Evolutionary conservation across 2,888 invertebrate genomes (phyloP).

Genomic region (Nycteola revayana): DNA sequence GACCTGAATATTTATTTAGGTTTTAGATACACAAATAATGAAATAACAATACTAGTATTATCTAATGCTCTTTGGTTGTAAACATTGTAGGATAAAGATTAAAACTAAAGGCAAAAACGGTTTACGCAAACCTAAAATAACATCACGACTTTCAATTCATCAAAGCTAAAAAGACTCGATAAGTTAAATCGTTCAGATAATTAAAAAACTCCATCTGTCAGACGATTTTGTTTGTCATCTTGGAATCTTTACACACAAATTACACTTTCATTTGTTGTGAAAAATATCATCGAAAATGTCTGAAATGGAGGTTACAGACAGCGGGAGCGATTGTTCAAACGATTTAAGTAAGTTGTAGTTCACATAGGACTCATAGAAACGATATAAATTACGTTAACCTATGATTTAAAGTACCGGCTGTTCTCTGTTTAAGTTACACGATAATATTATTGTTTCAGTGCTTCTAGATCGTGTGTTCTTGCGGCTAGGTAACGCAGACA

Average conservation of each 20-base stretch:
- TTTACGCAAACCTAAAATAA: too few relatives aligned
- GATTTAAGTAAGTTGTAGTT: conserved; percentile 60
- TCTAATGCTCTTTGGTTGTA: too few relatives aligned
- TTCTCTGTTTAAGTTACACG: conserved; percentile 18
- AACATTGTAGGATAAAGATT: too few relatives aligned
- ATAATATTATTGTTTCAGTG: conserved; percentile 76
- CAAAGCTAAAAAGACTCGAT: too few relatives aligned
- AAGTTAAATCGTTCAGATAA: not conserved
- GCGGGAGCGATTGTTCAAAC: conserved; percentile 64
- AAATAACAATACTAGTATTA: too few relatives aligned
- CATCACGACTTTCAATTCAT: too few relatives aligned
- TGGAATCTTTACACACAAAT: conserved; percentile 22
- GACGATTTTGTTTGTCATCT: conserved; percentile 47
- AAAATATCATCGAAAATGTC: conserved; percentile 54
- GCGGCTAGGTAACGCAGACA: conserved; percentile 93
- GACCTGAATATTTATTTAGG: too few relatives aligned
- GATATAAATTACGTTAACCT: conserved; percentile 16
- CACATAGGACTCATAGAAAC: not conserved
- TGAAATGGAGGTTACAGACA: conserved; percentile 72
- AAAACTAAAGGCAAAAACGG: too few relatives aligned
- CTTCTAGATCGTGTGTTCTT: conserved; percentile 94
- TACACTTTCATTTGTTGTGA: conserved; percentile 30
- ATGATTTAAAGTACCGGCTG: conserved; percentile 30
- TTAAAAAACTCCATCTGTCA: too few relatives aligned
- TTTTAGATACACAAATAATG: too few relatives aligned